These are phyloP conservation scores for human (Homo sapiens) DNA, from an alignment of 2,113 vertebrate genomes.

Conservation along the genomic window GRCh38 chr18:66538001-66538500, in stretches of 20 bases:
- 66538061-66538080: background rate
- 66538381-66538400: background rate
- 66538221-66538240: background rate
- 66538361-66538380: background rate
- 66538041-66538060: background rate
- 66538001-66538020: background rate
- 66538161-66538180: background rate
- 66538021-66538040: background rate
- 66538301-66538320: background rate
- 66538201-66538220: background rate
- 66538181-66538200: background rate
- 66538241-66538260: background rate
- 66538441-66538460: background rate
- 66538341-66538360: background rate
- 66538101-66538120: background rate
- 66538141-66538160: background rate
- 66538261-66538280: background rate
- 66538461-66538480: background rate
- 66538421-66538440: background rate
- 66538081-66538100: background rate
- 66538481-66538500: background rate
- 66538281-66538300: background rate
- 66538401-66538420: background rate
- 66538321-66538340: background rate
- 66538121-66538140: no score